Conservation (phyloP, 2,888 invertebrate genomes). For the Agrochola lota region DNA sequence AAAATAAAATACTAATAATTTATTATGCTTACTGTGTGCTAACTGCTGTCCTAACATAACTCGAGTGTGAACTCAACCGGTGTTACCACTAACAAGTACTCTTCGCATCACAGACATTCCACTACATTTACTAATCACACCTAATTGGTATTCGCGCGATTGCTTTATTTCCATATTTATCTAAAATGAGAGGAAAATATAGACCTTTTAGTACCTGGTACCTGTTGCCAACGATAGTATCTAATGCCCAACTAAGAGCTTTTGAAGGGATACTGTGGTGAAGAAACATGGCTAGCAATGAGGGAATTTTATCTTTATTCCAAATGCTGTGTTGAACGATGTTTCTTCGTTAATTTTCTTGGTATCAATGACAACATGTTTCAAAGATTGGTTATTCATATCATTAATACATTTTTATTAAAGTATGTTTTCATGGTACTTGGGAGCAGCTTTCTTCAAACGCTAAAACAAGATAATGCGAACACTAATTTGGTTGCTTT, state of each 20-base stretch:
- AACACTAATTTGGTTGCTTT: not conserved
- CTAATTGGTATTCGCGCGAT: conserved; percentile 62
- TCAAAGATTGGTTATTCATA: not conserved
- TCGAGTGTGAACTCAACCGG: conserved; percentile 28
- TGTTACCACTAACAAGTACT: conserved; percentile 21
- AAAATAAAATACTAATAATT: not conserved
- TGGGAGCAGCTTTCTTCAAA: too few species aligned
- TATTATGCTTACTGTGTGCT: not conserved
- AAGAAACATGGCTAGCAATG: not conserved
- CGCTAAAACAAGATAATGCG: not conserved
- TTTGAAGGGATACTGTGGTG: conserved; percentile 2
- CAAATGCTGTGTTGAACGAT: not conserved
- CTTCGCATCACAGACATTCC: conserved; percentile 8
- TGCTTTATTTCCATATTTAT: conserved; percentile 61
- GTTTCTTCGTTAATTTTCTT: not conserved
- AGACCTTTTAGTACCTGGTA: conserved; percentile 40
- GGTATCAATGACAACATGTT: not conserved
- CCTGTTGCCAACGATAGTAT: conserved; percentile 19
- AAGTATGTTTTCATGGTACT: not conserved
- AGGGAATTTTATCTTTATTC: not conserved
- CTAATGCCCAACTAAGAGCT: conserved; percentile 29
- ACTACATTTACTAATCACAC: conserved; percentile 47
- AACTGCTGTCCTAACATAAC: too few species aligned
- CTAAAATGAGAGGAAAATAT: conserved; percentile 56
- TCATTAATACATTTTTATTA: not conserved